Percentiles rank a stretch among this genome's conserved stretches.
Evolutionary conservation across 1,140 invertebrate genomes (phyloP).

Genomic region (Scylla paramamosain): DNA sequence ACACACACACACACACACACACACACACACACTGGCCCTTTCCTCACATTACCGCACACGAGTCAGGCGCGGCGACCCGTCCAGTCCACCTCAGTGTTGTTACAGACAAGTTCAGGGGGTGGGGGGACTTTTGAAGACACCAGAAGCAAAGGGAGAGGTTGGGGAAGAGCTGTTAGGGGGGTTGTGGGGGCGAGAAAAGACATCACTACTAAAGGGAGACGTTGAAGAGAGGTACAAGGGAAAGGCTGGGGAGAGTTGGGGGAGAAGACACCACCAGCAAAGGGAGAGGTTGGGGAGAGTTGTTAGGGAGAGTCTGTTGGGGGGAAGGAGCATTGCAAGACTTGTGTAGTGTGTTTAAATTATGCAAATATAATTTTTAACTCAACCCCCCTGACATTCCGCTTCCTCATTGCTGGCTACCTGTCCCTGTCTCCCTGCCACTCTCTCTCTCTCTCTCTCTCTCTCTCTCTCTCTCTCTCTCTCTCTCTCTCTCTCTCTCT

Average conservation of each 20-base stretch:
- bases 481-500: neutral
- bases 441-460: slow-evolving; percentile 7
- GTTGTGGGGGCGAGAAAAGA: too few species aligned
- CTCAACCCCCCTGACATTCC: neutral
- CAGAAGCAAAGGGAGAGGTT: neutral
- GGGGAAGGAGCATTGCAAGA: neutral
- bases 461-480: neutral
- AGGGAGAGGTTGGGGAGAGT: neutral
- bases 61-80: too few species aligned
- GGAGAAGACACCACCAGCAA: neutral
- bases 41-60: too few species aligned
- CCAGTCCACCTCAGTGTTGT: neutral
- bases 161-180: neutral
- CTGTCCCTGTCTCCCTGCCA: neutral
- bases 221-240: neutral
- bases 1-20: too few species aligned
- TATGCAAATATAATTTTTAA: slow-evolving; percentile 3
- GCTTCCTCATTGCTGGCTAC: neutral
- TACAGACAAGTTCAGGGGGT: neutral
- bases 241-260: neutral
- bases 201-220: too few species aligned
- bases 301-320: neutral
- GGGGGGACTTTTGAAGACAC: neutral
- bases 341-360: neutral
- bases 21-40: too few species aligned